Evolutionary conservation across 1,140 invertebrate species (phyloP), one percentile per base, ranked within the genome.

Genomic region (Leptopilina boulardi): DNA sequence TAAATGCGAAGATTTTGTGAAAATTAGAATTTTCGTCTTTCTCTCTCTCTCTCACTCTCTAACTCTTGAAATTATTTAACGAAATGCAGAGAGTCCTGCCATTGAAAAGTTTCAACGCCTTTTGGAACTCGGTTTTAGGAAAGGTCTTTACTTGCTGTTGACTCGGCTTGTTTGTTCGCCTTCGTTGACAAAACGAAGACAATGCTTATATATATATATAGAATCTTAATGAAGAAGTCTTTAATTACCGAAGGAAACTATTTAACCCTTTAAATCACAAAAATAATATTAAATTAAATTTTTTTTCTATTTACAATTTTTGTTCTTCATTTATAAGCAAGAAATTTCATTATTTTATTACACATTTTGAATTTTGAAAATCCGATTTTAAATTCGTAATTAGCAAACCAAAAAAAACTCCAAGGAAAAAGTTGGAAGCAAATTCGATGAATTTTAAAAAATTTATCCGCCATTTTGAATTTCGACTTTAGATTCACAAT

Each of bases 191-290:
- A 23, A 59, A 59, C 21, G 54, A 18, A 54, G 19, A 21, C 21
- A 59, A 23, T 59, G 51, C 19, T 56, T 56, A 23, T 23, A 59
- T 59, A 54, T 56, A 23, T 23, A 59, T 59, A 54, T 21, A 59
- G 54, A 59, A 59, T 59, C 54, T 23, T 59, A 59, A 59, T 59
- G 54, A 59, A 51, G 18, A 59, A 21, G 54, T 23, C 19, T 13
- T 59, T 23, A 59, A 59, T 59, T 59, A 59, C 19, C 2, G 4
- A n/a, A 59, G 9, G 5, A 56, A 23, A 21, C 13, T 47, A 51
- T 51, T 59, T 23, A 59, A 59, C 54, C 54, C 4, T 59, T 56
- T 23, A 1, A 26, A 19, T 51, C n/a, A n/a, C 21, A 8, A 23
- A 59, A 23, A 23, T 23, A 26, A n/a, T 3, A n/a, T n/a, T 5